Percentiles rank a stretch among this genome's conserved stretches.
These are phyloP conservation scores for Gadopsis bispinosus DNA, from an alignment of 2,797 vertebrate species.

Conservation along the genomic window DNA sequence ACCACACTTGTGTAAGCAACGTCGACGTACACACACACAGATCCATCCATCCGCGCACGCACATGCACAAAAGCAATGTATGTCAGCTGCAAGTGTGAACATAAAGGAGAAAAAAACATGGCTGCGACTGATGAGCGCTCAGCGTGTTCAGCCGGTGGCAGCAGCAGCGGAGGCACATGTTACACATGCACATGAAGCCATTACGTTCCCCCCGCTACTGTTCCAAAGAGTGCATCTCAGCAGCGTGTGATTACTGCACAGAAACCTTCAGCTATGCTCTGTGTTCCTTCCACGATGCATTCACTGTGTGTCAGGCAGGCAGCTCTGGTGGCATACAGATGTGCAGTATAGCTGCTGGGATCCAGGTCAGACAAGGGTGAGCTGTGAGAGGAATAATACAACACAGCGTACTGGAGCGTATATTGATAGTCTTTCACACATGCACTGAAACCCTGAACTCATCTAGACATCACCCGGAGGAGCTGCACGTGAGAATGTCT, in stretches of 20 bases:
- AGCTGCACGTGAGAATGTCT: too few species aligned
- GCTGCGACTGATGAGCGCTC: constrained; percentile 9
- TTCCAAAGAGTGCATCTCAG: constrained; percentile 49
- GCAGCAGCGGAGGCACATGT: constrained; percentile 37
- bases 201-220: constrained; percentile 49
- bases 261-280: constrained; percentile 46
- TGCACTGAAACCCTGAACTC: too few species aligned
- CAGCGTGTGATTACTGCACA: constrained; percentile 46
- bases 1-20: constrained; percentile 51
- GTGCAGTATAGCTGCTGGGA: constrained; percentile 44
- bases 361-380: constrained; percentile 55
- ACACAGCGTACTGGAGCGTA: constrained; percentile 5
- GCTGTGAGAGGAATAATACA: constrained; percentile 31
- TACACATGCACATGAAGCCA: constrained; percentile 55
- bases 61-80: background rate
- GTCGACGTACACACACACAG: constrained; percentile 13
- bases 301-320: constrained; percentile 35
- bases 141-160: constrained; percentile 36
- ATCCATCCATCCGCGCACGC: constrained; percentile 10
- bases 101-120: constrained; percentile 12
- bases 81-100: constrained; percentile 23
- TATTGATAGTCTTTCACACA: background rate
- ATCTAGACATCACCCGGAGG: too few species aligned
- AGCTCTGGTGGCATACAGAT: constrained; percentile 71
- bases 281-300: constrained; percentile 28